Conservation (phyloP, 2,113 vertebrate species). For the Corvus cornix region DNA sequence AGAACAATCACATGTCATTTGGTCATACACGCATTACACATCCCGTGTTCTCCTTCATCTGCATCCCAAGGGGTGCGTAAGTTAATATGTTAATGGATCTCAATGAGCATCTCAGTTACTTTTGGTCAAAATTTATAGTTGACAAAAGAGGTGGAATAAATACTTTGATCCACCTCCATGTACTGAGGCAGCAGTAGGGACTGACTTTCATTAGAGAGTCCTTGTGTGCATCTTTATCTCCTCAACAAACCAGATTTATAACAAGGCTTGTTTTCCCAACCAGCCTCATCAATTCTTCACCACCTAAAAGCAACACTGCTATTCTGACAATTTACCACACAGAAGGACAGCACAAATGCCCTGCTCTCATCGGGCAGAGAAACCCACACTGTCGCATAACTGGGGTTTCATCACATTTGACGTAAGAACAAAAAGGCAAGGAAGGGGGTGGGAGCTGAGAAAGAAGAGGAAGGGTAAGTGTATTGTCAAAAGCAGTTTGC, state of each 20-base stretch:
- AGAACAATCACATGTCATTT: background rate
- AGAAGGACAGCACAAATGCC: background rate
- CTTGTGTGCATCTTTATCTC: background rate
- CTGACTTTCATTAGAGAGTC: background rate
- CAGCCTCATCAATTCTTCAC: background rate
- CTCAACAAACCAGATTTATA: background rate
- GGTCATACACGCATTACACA: no score
- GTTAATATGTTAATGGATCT: background rate
- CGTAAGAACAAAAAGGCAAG: background rate
- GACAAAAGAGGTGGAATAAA: background rate
- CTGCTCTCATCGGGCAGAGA: background rate
- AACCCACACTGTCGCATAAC: background rate
- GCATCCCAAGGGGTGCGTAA: rapidly evolving
- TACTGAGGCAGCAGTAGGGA: background rate
- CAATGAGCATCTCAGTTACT: background rate
- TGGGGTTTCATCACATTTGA: background rate
- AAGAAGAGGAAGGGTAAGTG: background rate
- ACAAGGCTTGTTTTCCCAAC: background rate
- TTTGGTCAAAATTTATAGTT: background rate
- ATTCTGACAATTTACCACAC: background rate
- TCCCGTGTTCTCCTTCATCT: background rate
- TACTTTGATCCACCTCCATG: background rate
- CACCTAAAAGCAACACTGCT: background rate
- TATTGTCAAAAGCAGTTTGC: background rate
- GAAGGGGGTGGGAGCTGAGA: background rate